Evolutionary conservation across 92 coral and sea anemone genomes (phyloP).

Genomic region (Epizoanthus scotinus): DNA sequence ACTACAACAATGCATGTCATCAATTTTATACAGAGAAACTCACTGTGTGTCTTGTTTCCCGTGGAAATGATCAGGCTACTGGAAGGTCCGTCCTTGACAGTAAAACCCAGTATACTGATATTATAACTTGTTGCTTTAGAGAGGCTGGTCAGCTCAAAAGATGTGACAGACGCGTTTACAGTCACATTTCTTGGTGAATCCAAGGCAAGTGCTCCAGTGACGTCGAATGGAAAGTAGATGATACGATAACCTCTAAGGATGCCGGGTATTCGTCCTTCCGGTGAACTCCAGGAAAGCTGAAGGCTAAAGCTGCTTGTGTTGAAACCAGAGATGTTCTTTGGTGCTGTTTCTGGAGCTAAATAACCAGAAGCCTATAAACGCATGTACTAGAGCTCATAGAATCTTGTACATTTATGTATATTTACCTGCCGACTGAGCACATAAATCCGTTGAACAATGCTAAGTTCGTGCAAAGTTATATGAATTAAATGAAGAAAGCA

Average conservation of each 20-base stretch:
- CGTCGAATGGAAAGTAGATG: neutral
- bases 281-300: constrained; percentile 20
- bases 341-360: constrained; percentile 32
- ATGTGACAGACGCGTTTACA: neutral
- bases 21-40: too few species aligned
- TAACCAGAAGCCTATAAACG: too few species aligned
- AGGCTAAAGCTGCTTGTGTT: constrained; percentile 14
- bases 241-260: constrained; percentile 4
- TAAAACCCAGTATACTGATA: neutral
- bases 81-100: neutral
- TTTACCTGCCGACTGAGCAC: too few species aligned
- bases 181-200: neutral
- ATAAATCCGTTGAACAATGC: too few species aligned
- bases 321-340: constrained; percentile 24
- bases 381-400: too few species aligned
- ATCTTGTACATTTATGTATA: too few species aligned
- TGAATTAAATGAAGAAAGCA: too few species aligned
- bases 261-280: neutral
- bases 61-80: neutral
- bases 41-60: too few species aligned
- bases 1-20: too few species aligned
- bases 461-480: too few species aligned
- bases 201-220: neutral
- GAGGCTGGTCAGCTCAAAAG: neutral
- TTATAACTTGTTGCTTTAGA: neutral